Percentiles rank a stretch among this genome's conserved stretches.
These are phyloP conservation scores for Nesometra sesokonis DNA, from an alignment of 35 echinoderm and acorn worm species.

Conservation along the genomic window DNA sequence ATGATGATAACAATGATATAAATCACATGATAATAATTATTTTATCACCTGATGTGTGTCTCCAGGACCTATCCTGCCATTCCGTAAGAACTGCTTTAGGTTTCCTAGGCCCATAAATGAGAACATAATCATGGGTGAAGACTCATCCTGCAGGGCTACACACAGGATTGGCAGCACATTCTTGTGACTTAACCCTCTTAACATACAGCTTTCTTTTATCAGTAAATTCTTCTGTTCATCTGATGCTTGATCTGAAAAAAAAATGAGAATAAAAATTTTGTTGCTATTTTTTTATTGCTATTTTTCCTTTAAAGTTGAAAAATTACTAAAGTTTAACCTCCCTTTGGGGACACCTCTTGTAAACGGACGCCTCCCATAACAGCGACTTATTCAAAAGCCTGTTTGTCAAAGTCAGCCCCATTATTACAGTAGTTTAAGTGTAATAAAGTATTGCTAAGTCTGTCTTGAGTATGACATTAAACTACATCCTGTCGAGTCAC, in stretches of 20 bases:
- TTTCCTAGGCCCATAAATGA: constrained; percentile 77
- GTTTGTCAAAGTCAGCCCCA: no score
- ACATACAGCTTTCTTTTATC: constrained; percentile 69
- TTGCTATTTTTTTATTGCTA: no score
- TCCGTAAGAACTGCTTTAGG: constrained; percentile 72
- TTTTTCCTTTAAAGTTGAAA: no score
- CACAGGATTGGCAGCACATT: constrained; percentile 70
- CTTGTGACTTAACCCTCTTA: constrained; percentile 77
- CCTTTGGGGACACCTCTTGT: no score
- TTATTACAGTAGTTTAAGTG: no score
- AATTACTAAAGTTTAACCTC: no score
- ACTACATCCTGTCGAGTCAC: no score
- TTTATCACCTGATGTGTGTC: constrained; percentile 77
- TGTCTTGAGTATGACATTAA: no score
- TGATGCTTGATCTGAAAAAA: constrained; percentile 69
- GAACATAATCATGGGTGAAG: constrained; percentile 52
- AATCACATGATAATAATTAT: neutral
- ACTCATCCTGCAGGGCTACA: constrained; percentile 48
- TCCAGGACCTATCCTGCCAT: constrained; percentile 73
- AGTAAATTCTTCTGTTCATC: constrained; percentile 81
- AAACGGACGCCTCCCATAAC: no score
- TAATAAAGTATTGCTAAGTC: no score
- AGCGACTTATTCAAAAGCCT: no score
- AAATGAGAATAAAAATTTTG: neutral
- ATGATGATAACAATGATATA: no score